Evolutionary conservation across 2,888 invertebrate species (phyloP).

Genomic region (Nemapogon koenigi): DNA sequence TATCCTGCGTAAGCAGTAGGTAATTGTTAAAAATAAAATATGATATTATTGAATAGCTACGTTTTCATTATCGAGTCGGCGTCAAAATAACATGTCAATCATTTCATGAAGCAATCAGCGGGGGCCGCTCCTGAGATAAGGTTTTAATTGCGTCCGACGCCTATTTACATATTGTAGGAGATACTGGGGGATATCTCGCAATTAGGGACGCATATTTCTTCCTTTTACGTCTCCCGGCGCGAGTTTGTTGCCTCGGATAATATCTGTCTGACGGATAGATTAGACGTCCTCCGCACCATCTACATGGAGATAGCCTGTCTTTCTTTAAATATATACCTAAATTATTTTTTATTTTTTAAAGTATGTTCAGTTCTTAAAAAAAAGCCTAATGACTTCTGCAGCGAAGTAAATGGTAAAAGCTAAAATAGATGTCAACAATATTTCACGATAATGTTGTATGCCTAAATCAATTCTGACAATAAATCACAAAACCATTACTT

Average conservation of each 20-base stretch:
- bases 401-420: too few relatives aligned
- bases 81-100: conserved; percentile 60
- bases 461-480: too few relatives aligned
- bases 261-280: conserved; percentile 51
- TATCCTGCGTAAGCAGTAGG: conserved; percentile 58
- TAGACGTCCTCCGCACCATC: conserved; percentile 37
- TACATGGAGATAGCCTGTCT: too few relatives aligned
- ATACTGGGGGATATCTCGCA: conserved; percentile 55
- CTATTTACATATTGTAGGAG: conserved; percentile 60
- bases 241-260: conserved; percentile 40
- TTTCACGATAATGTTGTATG: too few relatives aligned
- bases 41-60: conserved; percentile 41
- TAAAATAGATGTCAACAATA: too few relatives aligned
- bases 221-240: conserved; percentile 45
- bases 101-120: conserved; percentile 56
- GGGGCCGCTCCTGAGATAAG: conserved; percentile 44
- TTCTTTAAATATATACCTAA: neutral
- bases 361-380: too few relatives aligned
- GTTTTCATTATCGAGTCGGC: conserved; percentile 54
- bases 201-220: conserved; percentile 55
- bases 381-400: too few relatives aligned
- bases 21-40: conserved; percentile 56
- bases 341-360: neutral
- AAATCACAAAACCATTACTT: too few relatives aligned
- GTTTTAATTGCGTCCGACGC: conserved; percentile 59